These are phyloP conservation scores for Enteromius unitaeniatus DNA, from an alignment of 2,797 vertebrate genomes.

Conservation along the genomic window DNA sequence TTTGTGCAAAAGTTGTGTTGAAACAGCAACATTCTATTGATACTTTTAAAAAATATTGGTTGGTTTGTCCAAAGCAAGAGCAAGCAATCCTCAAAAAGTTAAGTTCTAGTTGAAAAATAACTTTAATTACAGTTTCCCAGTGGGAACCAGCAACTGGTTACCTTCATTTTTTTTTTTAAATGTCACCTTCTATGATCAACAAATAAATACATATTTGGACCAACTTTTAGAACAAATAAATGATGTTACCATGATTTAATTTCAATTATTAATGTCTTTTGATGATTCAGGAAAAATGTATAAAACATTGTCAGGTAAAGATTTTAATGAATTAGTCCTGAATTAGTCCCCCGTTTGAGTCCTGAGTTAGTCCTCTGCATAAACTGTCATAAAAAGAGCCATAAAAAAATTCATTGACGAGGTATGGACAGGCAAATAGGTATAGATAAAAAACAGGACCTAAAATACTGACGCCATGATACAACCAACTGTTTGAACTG, in stretches of 20 bases:
- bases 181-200: background rate
- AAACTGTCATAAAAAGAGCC: background rate
- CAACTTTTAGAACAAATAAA: background rate
- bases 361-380: background rate
- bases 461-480: background rate
- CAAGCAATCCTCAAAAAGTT: background rate
- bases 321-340: background rate
- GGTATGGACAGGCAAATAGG: background rate
- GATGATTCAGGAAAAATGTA: background rate
- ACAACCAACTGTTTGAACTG: slow-evolving; percentile 1
- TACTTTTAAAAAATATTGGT: background rate
- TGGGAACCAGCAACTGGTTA: background rate
- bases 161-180: background rate
- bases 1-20: background rate
- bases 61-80: background rate
- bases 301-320: background rate
- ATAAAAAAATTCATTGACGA: background rate
- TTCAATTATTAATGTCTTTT: background rate
- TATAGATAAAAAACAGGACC: background rate
- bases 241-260: background rate
- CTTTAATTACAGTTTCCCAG: background rate
- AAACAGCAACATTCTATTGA: background rate
- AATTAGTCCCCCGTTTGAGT: background rate
- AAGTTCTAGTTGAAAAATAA: no score
- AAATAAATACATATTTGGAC: background rate